Conservation (phyloP, 2,797 vertebrate genomes). For the Protosalanx chinensis region DNA sequence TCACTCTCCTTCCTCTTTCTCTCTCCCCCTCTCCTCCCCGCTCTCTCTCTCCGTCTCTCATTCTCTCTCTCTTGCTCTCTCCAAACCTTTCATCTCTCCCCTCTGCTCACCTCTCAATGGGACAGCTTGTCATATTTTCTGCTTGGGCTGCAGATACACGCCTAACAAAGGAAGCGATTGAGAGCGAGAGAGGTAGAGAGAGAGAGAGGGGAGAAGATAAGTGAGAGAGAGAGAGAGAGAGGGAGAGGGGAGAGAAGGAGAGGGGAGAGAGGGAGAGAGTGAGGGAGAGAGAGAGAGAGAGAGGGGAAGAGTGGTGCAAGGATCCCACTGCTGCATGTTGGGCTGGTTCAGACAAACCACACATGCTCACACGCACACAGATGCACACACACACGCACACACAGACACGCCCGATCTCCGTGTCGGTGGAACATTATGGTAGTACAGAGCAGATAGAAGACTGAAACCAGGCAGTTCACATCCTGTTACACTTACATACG, state of each 20-base stretch:
- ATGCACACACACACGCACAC: background rate
- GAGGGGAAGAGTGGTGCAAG: slow-evolving; percentile 21
- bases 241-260: background rate
- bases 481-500: too few relatives aligned
- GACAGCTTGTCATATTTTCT: slow-evolving; percentile 49
- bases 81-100: background rate
- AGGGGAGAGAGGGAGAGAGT: background rate
- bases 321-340: background rate
- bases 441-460: too few relatives aligned
- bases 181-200: slow-evolving; percentile 6
- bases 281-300: slow-evolving; percentile 13
- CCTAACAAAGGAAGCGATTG: slow-evolving; percentile 34
- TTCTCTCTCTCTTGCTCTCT: too few relatives aligned
- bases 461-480: too few relatives aligned
- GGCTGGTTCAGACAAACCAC: background rate
- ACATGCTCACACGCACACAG: background rate
- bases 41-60: background rate
- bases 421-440: too few relatives aligned
- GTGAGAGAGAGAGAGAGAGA: slow-evolving; percentile 27
- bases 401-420: background rate
- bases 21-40: background rate
- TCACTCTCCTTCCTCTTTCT: background rate
- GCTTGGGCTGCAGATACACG: slow-evolving; percentile 40
- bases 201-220: slow-evolving; percentile 34
- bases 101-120: slow-evolving; percentile 22